phyloP scores from a whole-genome alignment of 2,113 vertebrate species.

The Anhinga anhinga region DNA sequence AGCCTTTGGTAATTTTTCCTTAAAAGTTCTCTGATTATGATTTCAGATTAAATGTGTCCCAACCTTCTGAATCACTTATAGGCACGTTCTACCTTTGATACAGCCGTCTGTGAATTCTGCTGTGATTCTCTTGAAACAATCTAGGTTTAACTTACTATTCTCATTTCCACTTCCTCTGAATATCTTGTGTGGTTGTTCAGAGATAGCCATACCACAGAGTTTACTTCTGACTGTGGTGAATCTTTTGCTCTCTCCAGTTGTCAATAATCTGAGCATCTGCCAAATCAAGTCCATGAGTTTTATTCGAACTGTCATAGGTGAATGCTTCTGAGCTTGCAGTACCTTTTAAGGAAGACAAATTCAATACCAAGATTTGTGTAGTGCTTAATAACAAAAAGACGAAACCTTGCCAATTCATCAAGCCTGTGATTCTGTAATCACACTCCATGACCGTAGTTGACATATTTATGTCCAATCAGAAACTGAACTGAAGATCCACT shows the following conservation, averaged over 20 bases:
- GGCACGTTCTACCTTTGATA: not conserved
- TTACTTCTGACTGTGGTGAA: not conserved
- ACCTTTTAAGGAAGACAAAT: not conserved
- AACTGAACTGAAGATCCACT: not conserved
- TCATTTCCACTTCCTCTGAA: not conserved
- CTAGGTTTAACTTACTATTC: not conserved
- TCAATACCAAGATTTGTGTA: not conserved
- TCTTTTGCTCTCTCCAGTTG: not conserved
- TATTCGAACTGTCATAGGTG: not conserved
- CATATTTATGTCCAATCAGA: not conserved
- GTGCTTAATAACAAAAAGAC: not conserved
- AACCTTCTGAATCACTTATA: not conserved
- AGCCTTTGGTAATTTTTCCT: not conserved
- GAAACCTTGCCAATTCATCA: not conserved
- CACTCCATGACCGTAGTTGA: fast-evolving
- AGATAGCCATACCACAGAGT: not conserved
- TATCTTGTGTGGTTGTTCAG: not conserved
- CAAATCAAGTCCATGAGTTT: not conserved
- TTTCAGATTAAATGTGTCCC: not conserved
- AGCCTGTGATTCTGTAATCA: not conserved
- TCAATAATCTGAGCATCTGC: not conserved
- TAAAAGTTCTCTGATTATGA: not conserved
- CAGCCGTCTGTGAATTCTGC: not conserved
- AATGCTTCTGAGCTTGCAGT: not conserved
- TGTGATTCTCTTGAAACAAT: not conserved